Percentiles rank a stretch among this genome's conserved stretches.
Conservation (phyloP, 2,888 invertebrate species). For the Silvanus unidentatus region DNA sequence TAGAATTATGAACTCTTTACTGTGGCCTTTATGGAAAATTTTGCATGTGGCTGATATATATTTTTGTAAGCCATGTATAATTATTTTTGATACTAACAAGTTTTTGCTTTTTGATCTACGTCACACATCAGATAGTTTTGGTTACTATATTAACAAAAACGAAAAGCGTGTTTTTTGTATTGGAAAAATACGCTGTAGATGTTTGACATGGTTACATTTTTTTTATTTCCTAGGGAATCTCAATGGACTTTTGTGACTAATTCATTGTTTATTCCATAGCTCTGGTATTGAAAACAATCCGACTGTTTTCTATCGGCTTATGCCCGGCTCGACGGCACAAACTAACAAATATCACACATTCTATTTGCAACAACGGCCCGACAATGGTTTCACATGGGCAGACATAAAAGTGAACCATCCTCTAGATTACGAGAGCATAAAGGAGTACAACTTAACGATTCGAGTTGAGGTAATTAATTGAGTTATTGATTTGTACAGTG, state of each 20-base stretch:
- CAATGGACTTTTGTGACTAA: no score
- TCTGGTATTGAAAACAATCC: slow-evolving; percentile 95
- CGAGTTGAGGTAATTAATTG: slow-evolving; percentile 77
- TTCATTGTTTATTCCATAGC: slow-evolving; percentile 58
- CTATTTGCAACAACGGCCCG: slow-evolving; percentile 89
- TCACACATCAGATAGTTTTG: slow-evolving; percentile 13
- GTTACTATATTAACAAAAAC: neutral
- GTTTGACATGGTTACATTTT: slow-evolving; percentile 12
- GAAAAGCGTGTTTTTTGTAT: slow-evolving; percentile 13
- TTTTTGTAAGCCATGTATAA: slow-evolving; percentile 42
- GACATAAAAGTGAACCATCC: slow-evolving; percentile 96
- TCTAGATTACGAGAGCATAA: slow-evolving; percentile 89
- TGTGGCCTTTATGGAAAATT: slow-evolving; percentile 19
- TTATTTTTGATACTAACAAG: slow-evolving; percentile 6
- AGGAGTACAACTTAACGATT: slow-evolving; percentile 92
- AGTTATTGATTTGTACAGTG: neutral
- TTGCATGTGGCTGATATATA: slow-evolving; percentile 41
- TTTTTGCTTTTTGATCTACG: slow-evolving; percentile 37
- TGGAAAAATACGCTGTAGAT: no score
- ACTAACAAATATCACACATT: slow-evolving; percentile 94
- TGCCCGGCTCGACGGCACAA: slow-evolving; percentile 93
- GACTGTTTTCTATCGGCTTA: slow-evolving; percentile 90
- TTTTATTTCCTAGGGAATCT: no score
- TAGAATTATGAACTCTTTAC: neutral
- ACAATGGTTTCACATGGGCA: slow-evolving; percentile 90